A percentile compares a stretch with the other conserved stretches of the same genome.
phyloP scores from a whole-genome alignment of 1,140 invertebrate species.

The Drosophila mauritiana region DNA sequence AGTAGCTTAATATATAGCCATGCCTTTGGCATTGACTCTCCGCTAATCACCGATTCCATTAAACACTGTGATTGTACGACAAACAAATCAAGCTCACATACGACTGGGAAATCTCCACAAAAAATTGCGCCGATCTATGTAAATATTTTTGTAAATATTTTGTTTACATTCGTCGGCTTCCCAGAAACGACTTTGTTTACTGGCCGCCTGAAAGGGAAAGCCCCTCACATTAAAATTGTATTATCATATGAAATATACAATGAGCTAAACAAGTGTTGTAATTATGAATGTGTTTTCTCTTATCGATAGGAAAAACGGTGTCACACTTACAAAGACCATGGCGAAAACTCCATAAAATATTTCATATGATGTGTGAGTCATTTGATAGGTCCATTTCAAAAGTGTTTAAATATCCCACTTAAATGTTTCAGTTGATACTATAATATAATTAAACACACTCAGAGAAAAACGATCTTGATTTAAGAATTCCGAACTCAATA shows the following conservation, averaged over 20 bases:
- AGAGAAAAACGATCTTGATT: too few relatives aligned
- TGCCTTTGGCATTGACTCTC: neutral
- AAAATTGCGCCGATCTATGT: conserved; percentile 15
- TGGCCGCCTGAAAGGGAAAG: conserved; percentile 15
- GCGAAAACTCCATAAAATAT: neutral
- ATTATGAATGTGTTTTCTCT: conserved; percentile 5
- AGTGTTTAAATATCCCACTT: neutral
- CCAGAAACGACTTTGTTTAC: conserved; percentile 30
- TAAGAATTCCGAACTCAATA: too few relatives aligned
- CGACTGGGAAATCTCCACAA: conserved; percentile 38
- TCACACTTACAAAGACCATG: conserved; percentile 5
- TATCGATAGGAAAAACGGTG: conserved; percentile 4
- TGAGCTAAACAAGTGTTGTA: conserved; percentile 7
- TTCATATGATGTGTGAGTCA: neutral
- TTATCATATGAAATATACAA: conserved; percentile 3
- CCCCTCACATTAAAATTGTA: conserved; percentile 14
- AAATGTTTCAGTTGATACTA: neutral
- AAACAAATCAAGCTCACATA: conserved; percentile 13
- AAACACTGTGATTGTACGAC: conserved; percentile 12
- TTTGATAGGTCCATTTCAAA: neutral
- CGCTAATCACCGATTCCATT: conserved; percentile 18
- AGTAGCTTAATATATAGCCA: conserved; percentile 8
- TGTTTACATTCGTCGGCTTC: conserved; percentile 26
- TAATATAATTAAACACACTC: too few relatives aligned
- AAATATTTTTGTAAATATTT: conserved; percentile 29